Conservation (phyloP, 1,140 invertebrate genomes). For the Temnothorax nylanderi region DNA sequence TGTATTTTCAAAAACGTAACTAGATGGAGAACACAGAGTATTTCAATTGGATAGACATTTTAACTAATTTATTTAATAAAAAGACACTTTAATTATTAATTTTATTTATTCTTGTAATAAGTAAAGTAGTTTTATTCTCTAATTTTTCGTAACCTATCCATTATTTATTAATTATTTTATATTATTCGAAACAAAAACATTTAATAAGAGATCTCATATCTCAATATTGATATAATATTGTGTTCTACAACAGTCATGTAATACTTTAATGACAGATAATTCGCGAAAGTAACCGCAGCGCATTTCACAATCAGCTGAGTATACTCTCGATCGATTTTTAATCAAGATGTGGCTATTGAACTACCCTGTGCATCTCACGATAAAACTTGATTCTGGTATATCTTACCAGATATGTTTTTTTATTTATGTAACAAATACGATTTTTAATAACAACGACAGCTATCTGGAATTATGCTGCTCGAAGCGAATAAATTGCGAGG, state of each 20-base stretch:
- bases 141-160: neutral
- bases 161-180: neutral
- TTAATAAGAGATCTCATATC: neutral
- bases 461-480: no score
- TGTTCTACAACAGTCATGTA: neutral
- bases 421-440: neutral
- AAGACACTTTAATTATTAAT: neutral
- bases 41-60: no score
- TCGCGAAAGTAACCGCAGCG: neutral
- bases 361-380: neutral
- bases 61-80: neutral
- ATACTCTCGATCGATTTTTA: neutral
- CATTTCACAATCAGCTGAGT: neutral
- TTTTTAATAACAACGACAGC: slow-evolving; percentile 12
- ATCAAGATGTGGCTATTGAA: neutral
- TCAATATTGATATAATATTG: neutral
- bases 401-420: neutral
- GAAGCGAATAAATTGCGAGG: slow-evolving; percentile 20
- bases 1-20: no score
- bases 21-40: no score
- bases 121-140: neutral
- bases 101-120: neutral
- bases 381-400: neutral
- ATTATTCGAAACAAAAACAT: neutral
- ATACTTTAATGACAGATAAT: neutral